A percentile compares a stretch with the other conserved stretches of the same genome.
Evolutionary conservation across 2,797 vertebrate genomes (phyloP).

Genomic region (Discoglossus pictus): DNA sequence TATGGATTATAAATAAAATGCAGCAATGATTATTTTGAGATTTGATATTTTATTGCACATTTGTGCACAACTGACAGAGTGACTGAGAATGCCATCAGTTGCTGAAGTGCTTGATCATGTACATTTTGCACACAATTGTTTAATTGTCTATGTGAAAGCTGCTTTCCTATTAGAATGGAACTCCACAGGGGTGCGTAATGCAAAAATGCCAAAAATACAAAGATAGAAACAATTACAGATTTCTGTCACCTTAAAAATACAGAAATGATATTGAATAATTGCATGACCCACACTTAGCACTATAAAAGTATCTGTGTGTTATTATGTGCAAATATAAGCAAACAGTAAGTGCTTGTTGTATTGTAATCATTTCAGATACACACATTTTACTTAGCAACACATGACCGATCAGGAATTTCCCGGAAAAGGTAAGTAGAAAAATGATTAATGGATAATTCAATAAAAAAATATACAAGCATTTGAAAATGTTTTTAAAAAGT

Average conservation of each 20-base stretch:
- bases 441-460: too few relatives aligned
- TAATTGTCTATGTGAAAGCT: slow-evolving; percentile 32
- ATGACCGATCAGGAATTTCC: not conserved
- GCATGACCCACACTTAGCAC: slow-evolving; percentile 11
- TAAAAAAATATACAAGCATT: too few relatives aligned
- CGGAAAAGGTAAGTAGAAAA: not conserved
- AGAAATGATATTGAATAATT: slow-evolving; percentile 46
- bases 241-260: slow-evolving; percentile 36
- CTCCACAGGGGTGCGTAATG: slow-evolving; percentile 34
- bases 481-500: too few relatives aligned
- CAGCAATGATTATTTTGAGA: too few relatives aligned
- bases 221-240: slow-evolving; percentile 47
- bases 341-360: slow-evolving; percentile 13
- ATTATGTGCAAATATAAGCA: slow-evolving; percentile 16
- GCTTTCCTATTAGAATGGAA: slow-evolving; percentile 3
- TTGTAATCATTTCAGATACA: not conserved
- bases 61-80: too few relatives aligned
- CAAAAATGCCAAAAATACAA: slow-evolving; percentile 30
- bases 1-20: too few relatives aligned
- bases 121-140: not conserved
- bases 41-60: too few relatives aligned
- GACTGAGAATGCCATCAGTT: slow-evolving; percentile 1
- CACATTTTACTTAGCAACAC: not conserved
- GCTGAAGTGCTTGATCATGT: not conserved
- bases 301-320: not conserved